These are phyloP conservation scores for Cyanocitta stelleri DNA, from an alignment of 2,113 vertebrate species.

Conservation along the genomic window DNA sequence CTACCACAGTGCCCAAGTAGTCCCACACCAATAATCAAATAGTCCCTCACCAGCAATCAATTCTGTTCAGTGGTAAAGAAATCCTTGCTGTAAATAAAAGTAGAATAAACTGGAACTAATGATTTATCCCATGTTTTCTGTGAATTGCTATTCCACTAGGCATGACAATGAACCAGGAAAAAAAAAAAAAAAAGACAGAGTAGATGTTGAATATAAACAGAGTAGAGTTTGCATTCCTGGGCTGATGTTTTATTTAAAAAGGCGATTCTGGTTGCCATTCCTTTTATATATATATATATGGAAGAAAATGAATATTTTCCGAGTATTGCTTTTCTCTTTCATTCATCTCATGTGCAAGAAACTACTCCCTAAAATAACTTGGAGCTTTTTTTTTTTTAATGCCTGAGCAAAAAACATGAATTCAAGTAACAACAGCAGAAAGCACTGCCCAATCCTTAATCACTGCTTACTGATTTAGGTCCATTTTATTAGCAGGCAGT, in stretches of 20 bases:
- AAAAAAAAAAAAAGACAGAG: background rate
- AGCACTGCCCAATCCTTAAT: slow-evolving; percentile 59
- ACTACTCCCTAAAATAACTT: background rate
- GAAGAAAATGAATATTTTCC: background rate
- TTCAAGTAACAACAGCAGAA: slow-evolving; percentile 25
- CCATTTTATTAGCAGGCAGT: slow-evolving; percentile 68
- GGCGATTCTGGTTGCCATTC: slow-evolving; percentile 3
- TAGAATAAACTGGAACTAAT: slow-evolving; percentile 33
- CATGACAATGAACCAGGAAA: background rate
- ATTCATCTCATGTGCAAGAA: background rate
- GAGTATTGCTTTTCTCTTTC: background rate
- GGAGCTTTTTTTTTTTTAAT: background rate
- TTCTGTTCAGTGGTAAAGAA: background rate
- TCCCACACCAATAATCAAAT: background rate
- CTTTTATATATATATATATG: background rate
- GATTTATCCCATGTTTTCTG: slow-evolving; percentile 10
- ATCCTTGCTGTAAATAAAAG: slow-evolving; percentile 30
- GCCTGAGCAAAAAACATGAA: background rate
- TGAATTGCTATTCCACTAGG: background rate
- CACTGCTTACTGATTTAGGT: slow-evolving; percentile 68
- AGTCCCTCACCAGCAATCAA: background rate
- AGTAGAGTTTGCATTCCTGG: background rate
- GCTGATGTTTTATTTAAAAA: slow-evolving; percentile 63
- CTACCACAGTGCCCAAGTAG: background rate
- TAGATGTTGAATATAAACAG: slow-evolving; percentile 4